Evolutionary conservation across 1,140 invertebrate genomes (phyloP).

Genomic region (Trichoplusia ni): DNA sequence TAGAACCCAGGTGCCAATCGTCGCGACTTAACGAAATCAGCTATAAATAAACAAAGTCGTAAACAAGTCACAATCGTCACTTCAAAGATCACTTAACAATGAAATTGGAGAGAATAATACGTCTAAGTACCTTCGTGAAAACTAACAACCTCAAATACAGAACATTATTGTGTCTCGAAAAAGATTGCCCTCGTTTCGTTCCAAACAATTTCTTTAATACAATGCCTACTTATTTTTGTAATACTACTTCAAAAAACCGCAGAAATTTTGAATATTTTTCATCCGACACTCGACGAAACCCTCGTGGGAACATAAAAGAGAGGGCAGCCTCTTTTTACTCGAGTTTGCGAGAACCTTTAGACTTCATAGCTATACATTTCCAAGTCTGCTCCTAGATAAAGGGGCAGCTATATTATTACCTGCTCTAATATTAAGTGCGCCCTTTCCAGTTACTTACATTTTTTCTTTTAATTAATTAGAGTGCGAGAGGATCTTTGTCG

Average conservation of each 20-base stretch:
- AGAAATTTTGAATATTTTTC: constrained; percentile 41
- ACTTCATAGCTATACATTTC: constrained; percentile 43
- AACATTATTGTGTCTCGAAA: constrained; percentile 1
- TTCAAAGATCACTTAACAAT: neutral
- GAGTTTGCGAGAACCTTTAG: constrained; percentile 35
- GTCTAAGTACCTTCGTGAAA: neutral
- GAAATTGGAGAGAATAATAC: neutral
- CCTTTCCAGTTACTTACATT: neutral
- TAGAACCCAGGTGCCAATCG: too few relatives aligned
- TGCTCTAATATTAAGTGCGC: constrained; percentile 7
- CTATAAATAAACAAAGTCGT: too few relatives aligned
- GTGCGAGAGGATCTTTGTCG: neutral
- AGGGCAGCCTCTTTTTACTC: constrained; percentile 44
- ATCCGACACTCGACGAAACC: constrained; percentile 35
- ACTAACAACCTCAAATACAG: neutral
- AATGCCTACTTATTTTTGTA: constrained; percentile 26
- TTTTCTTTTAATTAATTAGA: neutral
- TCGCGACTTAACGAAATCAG: too few relatives aligned
- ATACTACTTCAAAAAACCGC: constrained; percentile 34
- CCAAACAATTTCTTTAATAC: constrained; percentile 26
- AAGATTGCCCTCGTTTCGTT: constrained; percentile 11
- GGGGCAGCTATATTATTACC: constrained; percentile 6
- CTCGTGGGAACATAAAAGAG: constrained; percentile 48
- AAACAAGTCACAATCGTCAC: neutral
- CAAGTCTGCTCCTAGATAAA: constrained; percentile 15